A percentile compares a stretch with the other conserved stretches of the same genome.
Evolutionary conservation across 1,140 invertebrate species (phyloP).

Genomic region (Leptinotarsa undecemlineata): DNA sequence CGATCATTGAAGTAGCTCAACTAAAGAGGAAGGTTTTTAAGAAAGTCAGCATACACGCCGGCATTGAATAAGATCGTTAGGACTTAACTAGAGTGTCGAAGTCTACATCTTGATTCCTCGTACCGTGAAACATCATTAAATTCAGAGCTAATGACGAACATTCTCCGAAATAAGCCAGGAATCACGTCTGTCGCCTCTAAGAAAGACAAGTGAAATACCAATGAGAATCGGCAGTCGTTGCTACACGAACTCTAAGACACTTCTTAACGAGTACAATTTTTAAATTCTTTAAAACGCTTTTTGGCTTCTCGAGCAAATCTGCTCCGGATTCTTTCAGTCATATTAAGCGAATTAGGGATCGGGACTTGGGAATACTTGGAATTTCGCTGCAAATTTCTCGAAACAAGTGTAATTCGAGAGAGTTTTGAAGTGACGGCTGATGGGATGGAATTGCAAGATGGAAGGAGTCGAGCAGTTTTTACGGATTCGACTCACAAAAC

Average conservation of each 20-base stretch:
- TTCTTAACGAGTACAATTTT: conserved; percentile 36
- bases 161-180: conserved; percentile 18
- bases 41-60: conserved; percentile 2
- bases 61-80: conserved; percentile 37
- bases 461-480: neutral
- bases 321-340: conserved; percentile 32
- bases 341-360: conserved; percentile 42
- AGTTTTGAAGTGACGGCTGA: conserved; percentile 28
- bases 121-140: conserved; percentile 40
- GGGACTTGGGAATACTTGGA: conserved; percentile 24
- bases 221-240: neutral
- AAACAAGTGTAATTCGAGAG: conserved; percentile 28
- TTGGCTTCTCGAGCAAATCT: conserved; percentile 43
- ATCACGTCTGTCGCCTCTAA: conserved; percentile 22
- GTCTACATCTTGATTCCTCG: conserved; percentile 36
- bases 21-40: neutral
- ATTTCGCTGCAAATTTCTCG: conserved; percentile 22
- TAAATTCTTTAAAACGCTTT: conserved; percentile 42
- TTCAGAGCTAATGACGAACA: conserved; percentile 36
- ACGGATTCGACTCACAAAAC: no score
- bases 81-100: conserved; percentile 38
- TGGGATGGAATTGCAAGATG: conserved; percentile 13
- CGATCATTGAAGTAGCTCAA: neutral
- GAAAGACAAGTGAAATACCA: neutral
- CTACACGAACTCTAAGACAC: conserved; percentile 20